Conservation (phyloP, 2,888 invertebrate genomes). For the Tiliacea aurago region DNA sequence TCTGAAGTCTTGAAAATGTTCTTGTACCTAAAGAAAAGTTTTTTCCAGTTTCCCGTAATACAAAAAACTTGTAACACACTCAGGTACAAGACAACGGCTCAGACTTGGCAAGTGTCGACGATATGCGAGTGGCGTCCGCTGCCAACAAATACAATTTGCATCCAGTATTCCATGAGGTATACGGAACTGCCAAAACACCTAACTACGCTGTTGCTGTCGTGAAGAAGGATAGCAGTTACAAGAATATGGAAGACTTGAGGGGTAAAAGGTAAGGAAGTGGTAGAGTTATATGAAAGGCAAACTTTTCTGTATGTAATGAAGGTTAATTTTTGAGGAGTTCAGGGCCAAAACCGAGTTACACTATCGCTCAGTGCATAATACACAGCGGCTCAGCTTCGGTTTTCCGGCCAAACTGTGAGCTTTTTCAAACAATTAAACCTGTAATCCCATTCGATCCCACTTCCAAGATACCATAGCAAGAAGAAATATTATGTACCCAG, state of each 20-base stretch:
- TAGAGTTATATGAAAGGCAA: neutral
- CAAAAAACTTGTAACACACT: neutral
- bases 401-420: neutral
- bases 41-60: neutral
- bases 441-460: too few species aligned
- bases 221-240: conserved; percentile 90
- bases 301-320: neutral
- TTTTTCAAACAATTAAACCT: neutral
- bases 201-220: conserved; percentile 93
- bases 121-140: conserved; percentile 89
- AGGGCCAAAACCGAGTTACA: neutral
- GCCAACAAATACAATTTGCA: conserved; percentile 90
- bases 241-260: conserved; percentile 90
- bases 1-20: neutral
- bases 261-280: conserved; percentile 89
- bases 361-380: neutral
- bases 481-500: too few species aligned
- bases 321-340: neutral
- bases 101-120: conserved; percentile 93
- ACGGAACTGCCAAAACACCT: conserved; percentile 88
- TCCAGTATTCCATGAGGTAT: conserved; percentile 92
- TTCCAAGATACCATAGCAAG: neutral
- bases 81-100: conserved; percentile 92
- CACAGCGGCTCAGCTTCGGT: neutral
- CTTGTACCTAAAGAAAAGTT: neutral